Percentiles rank a stretch among this genome's conserved stretches.
Evolutionary conservation across 2,888 invertebrate genomes (phyloP).

Genomic region (Noctua fimbriata): DNA sequence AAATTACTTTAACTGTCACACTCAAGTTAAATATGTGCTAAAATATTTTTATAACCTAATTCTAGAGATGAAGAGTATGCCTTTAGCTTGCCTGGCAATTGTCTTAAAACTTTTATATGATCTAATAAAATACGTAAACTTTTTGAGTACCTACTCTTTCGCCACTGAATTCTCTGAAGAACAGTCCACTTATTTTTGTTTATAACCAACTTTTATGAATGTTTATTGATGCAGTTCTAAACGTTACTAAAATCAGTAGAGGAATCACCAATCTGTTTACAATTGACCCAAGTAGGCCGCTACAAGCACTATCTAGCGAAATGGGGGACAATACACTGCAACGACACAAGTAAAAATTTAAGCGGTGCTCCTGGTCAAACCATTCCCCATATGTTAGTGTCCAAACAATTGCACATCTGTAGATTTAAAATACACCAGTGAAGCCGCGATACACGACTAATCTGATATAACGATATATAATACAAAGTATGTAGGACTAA

Average conservation of each 20-base stretch:
- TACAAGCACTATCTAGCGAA: not conserved
- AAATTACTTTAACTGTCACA: constrained; percentile 35
- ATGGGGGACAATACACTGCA: not conserved
- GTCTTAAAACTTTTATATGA: constrained; percentile 46
- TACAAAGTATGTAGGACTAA: not conserved
- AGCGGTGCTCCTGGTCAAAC: not conserved
- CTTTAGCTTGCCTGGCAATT: constrained; percentile 13
- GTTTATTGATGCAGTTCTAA: not conserved
- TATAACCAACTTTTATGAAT: not conserved
- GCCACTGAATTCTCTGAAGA: not conserved
- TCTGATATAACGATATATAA: not conserved
- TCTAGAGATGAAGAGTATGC: constrained; percentile 12
- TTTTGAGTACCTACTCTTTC: constrained; percentile 6
- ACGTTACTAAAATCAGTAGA: not conserved
- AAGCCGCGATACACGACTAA: not conserved
- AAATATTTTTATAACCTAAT: constrained; percentile 43
- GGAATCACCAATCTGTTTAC: not conserved
- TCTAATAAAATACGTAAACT: constrained; percentile 27
- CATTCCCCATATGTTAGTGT: not conserved
- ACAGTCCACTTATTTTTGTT: not conserved
- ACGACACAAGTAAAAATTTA: not conserved
- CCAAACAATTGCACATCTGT: not conserved
- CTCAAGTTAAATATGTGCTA: constrained; percentile 46
- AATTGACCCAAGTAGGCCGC: not conserved
- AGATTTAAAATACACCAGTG: not conserved